Base-by-base conservation (phyloP, 1,140 invertebrate species). In the Asobara japonica region DNA sequence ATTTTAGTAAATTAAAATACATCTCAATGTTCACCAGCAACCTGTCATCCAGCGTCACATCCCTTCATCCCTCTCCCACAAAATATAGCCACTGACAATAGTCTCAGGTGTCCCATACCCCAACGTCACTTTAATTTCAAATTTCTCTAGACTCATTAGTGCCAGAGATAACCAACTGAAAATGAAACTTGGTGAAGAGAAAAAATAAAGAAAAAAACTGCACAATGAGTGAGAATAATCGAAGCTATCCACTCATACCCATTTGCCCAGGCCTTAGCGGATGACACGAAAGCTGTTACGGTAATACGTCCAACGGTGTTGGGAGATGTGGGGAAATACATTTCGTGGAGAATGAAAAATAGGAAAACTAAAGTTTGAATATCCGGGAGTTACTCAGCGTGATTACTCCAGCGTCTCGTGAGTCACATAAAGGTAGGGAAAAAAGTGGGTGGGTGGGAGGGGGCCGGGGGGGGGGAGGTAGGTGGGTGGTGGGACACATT, bases 281-380 rank as follows among this genome's bases (percentile, higher is more conserved):
- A 69, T 29, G 56, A 30, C 27, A 62, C 60, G 62, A 71, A 62
- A 72, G 70, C 70, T 72, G 70, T 72, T 72, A 72, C 70, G 30
- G 29, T 72, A 72, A 72, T 72, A 72, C 70, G 64, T 72, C 62
- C 45, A 71, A 71, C 62, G 61, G 51, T 29, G 10, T 56, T 56
- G 22, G 51, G 4, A 56, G 25, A 56, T 56, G 51, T 56, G 41
- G 51, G n/a, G 22, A 56, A 56, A 25, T 56, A 56, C 51, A 56
- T 56, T 56, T 27, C 51, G 25, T n/a, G 51, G 22, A 25, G 51
- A 65, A 65, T 72, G 64, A 72, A 72, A 72, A 72, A 72, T 72
- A 72, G 70, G 33, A 61, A 72, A 66, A 72, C 64, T 51, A 72
- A 72, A 72, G 41, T 66, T 72, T 60, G 64, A 72, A 72, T 66